These are phyloP conservation scores for Geotrupes spiniger DNA, from an alignment of 2,888 invertebrate genomes.

Conservation along the genomic window DNA sequence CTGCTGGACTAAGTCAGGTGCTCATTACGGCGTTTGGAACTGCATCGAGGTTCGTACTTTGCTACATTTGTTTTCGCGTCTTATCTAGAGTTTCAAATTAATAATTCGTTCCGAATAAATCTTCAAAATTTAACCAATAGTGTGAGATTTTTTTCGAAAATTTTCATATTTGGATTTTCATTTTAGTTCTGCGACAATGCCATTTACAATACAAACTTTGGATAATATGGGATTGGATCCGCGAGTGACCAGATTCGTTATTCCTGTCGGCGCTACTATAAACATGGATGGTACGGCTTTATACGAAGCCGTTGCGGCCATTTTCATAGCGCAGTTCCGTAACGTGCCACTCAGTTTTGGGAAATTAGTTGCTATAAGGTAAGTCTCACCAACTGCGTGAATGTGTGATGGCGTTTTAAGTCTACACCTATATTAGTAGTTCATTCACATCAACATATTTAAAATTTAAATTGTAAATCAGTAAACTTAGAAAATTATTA, in stretches of 20 bases:
- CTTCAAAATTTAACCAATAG: too few relatives aligned
- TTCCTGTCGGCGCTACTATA: slow-evolving; percentile 96
- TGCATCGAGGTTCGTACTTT: slow-evolving; percentile 69
- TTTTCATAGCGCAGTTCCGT: slow-evolving; percentile 94
- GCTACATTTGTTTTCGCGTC: too few relatives aligned
- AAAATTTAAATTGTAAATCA: background rate
- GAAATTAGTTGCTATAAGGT: slow-evolving; percentile 91
- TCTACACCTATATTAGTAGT: too few relatives aligned
- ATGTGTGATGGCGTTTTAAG: too few relatives aligned
- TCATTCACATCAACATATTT: background rate
- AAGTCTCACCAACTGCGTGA: too few relatives aligned
- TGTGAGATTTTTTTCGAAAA: too few relatives aligned
- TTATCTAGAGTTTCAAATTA: too few relatives aligned
- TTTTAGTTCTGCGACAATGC: slow-evolving; percentile 86
- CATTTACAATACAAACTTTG: slow-evolving; percentile 89
- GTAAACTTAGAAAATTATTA: too few relatives aligned
- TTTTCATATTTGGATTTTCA: too few relatives aligned
- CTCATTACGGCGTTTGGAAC: slow-evolving; percentile 96
- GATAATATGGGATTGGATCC: slow-evolving; percentile 90
- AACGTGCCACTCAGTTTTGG: slow-evolving; percentile 80
- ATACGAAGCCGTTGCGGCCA: slow-evolving; percentile 96
- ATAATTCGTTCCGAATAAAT: too few relatives aligned
- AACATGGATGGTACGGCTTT: slow-evolving; percentile 98
- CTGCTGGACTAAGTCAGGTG: slow-evolving; percentile 84
- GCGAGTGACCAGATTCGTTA: slow-evolving; percentile 89